Percentiles rank a stretch among this genome's conserved stretches.
Conservation (phyloP, 2,797 vertebrate genomes). For the Scyliorhinus canicula region DNA sequence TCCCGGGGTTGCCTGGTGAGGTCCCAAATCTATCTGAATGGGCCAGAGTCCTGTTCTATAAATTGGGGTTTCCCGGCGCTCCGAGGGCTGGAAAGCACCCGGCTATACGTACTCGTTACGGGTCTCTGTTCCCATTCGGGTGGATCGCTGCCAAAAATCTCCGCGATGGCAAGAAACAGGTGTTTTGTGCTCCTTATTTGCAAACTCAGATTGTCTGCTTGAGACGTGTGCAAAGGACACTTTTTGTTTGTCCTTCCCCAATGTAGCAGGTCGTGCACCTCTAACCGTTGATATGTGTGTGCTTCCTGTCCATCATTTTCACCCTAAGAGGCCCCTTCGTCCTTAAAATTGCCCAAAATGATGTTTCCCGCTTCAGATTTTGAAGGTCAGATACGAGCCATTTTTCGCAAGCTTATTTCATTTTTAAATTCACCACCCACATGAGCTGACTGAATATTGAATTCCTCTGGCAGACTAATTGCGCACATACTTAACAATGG, state of each 20-base stretch:
- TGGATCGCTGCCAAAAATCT: too few relatives aligned
- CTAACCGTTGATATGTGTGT: background rate
- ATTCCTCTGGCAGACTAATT: background rate
- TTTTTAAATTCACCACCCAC: background rate
- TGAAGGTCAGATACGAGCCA: background rate
- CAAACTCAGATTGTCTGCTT: background rate
- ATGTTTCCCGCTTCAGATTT: too few relatives aligned
- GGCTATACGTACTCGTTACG: too few relatives aligned
- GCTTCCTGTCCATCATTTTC: background rate
- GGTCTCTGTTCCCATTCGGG: too few relatives aligned
- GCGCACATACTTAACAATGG: background rate
- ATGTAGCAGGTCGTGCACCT: background rate
- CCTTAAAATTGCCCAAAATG: too few relatives aligned
- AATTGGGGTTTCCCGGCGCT: too few relatives aligned
- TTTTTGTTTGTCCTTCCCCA: background rate
- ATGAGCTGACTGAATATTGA: constrained; percentile 3
- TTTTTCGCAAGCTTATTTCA: background rate
- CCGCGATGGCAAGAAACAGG: background rate
- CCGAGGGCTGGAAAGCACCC: too few relatives aligned
- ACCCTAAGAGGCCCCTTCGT: background rate
- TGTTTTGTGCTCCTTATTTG: background rate
- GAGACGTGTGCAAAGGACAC: background rate
- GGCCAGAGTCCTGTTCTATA: too few relatives aligned
- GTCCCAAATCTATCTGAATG: too few relatives aligned
- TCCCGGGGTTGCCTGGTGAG: too few relatives aligned